Conservation (phyloP, 2,797 vertebrate species). For the Gambelia wislizenii region DNA sequence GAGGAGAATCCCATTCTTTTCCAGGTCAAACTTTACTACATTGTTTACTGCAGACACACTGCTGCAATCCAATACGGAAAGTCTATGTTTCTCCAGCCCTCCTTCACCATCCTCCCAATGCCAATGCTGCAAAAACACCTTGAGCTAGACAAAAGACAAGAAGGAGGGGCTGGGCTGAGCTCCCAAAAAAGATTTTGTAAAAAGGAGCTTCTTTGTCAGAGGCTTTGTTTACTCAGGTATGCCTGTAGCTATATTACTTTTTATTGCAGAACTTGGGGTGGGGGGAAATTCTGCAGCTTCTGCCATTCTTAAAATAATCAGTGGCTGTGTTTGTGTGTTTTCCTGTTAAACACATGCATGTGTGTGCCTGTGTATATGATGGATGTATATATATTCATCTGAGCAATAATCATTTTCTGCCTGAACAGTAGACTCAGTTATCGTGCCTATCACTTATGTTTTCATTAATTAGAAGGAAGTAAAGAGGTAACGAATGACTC, state of each 20-base stretch:
- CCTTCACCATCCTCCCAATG: no score
- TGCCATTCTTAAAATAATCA: conserved; percentile 73
- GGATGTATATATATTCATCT: conserved; percentile 53
- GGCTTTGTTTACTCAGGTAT: no score
- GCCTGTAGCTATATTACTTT: background rate
- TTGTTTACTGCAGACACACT: no score
- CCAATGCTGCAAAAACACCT: no score
- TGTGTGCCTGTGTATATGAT: conserved; percentile 54
- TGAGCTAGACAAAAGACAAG: no score
- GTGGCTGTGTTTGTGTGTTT: conserved; percentile 59
- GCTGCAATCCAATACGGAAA: no score
- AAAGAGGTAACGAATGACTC: conserved; percentile 66
- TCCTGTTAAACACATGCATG: conserved; percentile 44
- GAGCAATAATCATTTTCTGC: conserved; percentile 69
- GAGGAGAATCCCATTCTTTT: no score
- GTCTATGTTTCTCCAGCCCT: no score
- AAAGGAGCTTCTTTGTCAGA: no score
- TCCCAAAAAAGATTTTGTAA: no score
- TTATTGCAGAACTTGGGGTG: conserved; percentile 76
- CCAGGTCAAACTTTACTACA: no score
- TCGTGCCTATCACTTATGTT: conserved; percentile 70
- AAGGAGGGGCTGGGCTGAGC: no score
- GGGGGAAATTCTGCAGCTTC: conserved; percentile 69
- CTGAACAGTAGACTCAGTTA: conserved; percentile 62
- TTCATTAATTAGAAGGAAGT: conserved; percentile 73